Evolutionary conservation across 2,797 vertebrate genomes (phyloP), one percentile per base, ranked within the genome.

Genomic region (Thripadectes ignobilis): DNA sequence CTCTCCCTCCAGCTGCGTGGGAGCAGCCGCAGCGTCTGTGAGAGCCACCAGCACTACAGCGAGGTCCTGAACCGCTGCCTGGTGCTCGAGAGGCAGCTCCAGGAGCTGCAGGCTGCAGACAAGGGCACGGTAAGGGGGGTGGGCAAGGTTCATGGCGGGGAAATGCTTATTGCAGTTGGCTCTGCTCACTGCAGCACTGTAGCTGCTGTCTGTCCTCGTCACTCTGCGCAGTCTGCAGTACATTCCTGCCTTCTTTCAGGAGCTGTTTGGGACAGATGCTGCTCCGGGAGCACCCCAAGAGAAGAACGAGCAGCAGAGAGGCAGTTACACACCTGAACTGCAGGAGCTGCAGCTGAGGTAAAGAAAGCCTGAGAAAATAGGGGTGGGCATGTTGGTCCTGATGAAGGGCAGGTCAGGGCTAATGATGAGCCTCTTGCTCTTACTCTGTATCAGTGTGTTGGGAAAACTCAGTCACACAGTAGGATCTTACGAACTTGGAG

Each of bases 271-370:
- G 12, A 95, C 96, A 74, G 98, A 99, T 46, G 98, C 98, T 36
- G 98, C 99, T 81, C 99, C 99, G 3, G 99, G 99, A 72, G 99
- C 98, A 16, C 99, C 99, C 12, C 99, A 99, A 91, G 99, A 99
- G 93, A 98, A 98, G 49, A 98, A 96, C 30, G 96, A 95, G 20
- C 62, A 86, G 1, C 97, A 97, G 75, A 92, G 94, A 63, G 97
- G 98, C 46, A 83, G 88, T 78, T 97, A 98, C 88, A 75, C 92
- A 12, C 97, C 98, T 5, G 98, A 99, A 82, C 69, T 98, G 46
- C 98, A 98, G 93, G 98, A 99, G 55, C 91, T 99, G 34, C 98
- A 98, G 85, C 97, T 94, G 58, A 99, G 99, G 99, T 99, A 96
- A 75, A 75, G 59, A 74, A 66, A 85, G 23, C 22, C 22, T 74